Evolutionary conservation across 1,140 invertebrate species (phyloP).

Genomic region (Drosophila lini): DNA sequence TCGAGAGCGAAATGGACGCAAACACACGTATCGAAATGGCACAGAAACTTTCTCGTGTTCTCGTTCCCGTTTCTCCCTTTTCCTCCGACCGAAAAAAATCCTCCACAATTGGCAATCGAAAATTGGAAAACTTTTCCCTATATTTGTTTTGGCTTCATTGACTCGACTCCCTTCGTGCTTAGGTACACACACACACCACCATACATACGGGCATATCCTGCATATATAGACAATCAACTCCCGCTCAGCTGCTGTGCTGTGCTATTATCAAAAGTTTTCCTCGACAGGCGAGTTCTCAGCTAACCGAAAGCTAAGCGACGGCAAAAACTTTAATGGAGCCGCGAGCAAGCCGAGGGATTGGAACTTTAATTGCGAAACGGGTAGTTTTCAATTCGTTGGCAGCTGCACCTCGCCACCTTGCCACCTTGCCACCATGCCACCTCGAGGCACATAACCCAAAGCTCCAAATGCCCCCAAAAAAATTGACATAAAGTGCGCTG

Average conservation of each 20-base stretch:
- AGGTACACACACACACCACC: conserved; percentile 8
- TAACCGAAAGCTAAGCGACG: conserved; percentile 53
- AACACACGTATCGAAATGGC: conserved; percentile 61
- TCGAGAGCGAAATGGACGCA: conserved; percentile 33
- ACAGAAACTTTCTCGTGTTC: conserved; percentile 71
- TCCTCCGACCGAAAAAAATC: conserved; percentile 57
- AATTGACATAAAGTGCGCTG: conserved; percentile 31
- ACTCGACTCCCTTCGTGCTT: conserved; percentile 58
- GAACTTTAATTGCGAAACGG: conserved; percentile 70
- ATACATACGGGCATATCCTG: conserved; percentile 1
- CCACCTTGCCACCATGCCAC: not conserved
- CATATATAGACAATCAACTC: conserved; percentile 42
- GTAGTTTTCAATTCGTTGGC: conserved; percentile 67
- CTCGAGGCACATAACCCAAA: not conserved
- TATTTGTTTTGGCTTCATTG: conserved; percentile 83
- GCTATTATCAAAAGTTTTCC: conserved; percentile 76
- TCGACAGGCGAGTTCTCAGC: conserved; percentile 47
- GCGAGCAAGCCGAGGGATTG: conserved; percentile 20
- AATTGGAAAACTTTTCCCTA: conserved; percentile 82
- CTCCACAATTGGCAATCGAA: conserved; percentile 82
- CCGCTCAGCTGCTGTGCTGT: conserved; percentile 46
- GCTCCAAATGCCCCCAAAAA: conserved; percentile 4
- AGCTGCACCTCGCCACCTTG: conserved; percentile 2
- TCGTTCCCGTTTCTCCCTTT: conserved; percentile 1
- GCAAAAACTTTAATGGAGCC: conserved; percentile 49